phyloP scores from a whole-genome alignment of 2,888 invertebrate species.

The Alcis repandata region DNA sequence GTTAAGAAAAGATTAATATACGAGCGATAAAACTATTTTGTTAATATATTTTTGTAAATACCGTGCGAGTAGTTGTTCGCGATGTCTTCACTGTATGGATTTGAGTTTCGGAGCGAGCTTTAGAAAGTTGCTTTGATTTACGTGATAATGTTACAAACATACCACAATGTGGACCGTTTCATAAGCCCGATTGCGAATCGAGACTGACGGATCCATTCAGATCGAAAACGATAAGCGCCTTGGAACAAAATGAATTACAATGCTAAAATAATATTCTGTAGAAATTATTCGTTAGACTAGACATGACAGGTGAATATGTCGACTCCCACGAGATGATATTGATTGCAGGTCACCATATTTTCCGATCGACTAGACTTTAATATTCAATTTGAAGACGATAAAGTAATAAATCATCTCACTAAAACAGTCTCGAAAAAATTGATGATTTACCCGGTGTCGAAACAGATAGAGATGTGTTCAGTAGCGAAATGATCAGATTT shows the following conservation, averaged over 20 bases:
- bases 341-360: conserved; percentile 30
- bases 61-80: conserved; percentile 62
- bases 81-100: conserved; percentile 64
- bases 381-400: conserved; percentile 63
- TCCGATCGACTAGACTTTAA: conserved; percentile 53
- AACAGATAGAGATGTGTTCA: conserved; percentile 70
- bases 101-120: conserved; percentile 61
- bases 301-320: conserved; percentile 23
- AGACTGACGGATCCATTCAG: conserved; percentile 73
- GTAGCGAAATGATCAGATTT: conserved; percentile 81
- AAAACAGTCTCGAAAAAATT: conserved; percentile 75
- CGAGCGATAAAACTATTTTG: conserved; percentile 72
- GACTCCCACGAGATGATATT: conserved; percentile 36
- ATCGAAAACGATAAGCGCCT: conserved; percentile 60
- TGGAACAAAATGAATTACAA: conserved; percentile 60
- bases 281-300: conserved; percentile 25
- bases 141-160: conserved; percentile 59
- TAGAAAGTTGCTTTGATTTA: conserved; percentile 59
- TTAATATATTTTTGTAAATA: conserved; percentile 80
- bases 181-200: conserved; percentile 61
- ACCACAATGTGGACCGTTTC: conserved; percentile 54
- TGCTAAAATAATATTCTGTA: conserved; percentile 31
- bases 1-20: conserved; percentile 74
- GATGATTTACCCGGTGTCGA: conserved; percentile 74
- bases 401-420: conserved; percentile 72